Evolutionary conservation across 2,888 invertebrate species (phyloP).

Genomic region (Amitus sp.): DNA sequence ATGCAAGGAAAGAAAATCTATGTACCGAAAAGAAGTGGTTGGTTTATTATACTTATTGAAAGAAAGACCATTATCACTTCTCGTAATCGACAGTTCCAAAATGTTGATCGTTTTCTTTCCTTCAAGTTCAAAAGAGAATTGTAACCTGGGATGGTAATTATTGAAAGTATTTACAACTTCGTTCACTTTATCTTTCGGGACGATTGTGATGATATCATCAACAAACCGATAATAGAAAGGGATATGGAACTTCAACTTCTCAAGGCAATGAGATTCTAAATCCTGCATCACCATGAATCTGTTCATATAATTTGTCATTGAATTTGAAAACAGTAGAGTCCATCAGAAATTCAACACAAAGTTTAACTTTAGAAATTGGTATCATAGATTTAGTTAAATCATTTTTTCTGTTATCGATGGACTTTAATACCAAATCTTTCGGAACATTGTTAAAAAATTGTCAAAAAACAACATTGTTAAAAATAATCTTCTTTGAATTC

Average conservation of each 20-base stretch:
- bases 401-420: no score
- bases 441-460: no score
- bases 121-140: conserved; percentile 15
- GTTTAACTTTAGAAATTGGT: no score
- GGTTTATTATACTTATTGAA: conserved; percentile 10
- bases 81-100: neutral
- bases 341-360: neutral
- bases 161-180: neutral
- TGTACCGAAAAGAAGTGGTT: neutral
- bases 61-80: neutral
- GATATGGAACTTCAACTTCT: conserved; percentile 4
- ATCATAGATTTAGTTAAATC: no score
- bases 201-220: conserved; percentile 22
- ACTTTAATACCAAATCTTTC: no score
- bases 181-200: conserved; percentile 7
- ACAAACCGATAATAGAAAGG: conserved; percentile 16
- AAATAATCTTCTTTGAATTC: no score
- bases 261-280: conserved; percentile 7
- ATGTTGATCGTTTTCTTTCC: conserved; percentile 10
- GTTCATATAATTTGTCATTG: conserved; percentile 4
- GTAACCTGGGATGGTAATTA: conserved; percentile 5
- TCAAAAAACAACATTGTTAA: no score
- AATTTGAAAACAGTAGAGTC: neutral
- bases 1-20: conserved; percentile 5
- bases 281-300: conserved; percentile 15